phyloP scores from a whole-genome alignment of 2,888 invertebrate genomes.

The Carpatolechia fugitivella region DNA sequence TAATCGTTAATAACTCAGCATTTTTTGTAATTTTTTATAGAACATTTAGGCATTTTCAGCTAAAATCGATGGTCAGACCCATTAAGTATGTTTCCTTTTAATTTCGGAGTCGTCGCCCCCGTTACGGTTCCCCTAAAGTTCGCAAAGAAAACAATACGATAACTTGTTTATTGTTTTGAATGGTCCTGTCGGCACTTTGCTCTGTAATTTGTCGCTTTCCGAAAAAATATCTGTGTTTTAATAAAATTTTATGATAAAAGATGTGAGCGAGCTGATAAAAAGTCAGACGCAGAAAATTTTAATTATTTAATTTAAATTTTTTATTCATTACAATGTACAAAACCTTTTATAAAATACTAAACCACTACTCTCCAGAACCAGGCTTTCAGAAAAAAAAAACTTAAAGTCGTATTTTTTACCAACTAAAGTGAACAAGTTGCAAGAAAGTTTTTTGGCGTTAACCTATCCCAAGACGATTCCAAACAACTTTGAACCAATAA shows the following conservation, averaged over 20 bases:
- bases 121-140: slow-evolving; percentile 3
- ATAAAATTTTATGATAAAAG: no score
- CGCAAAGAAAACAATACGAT: slow-evolving; percentile 6
- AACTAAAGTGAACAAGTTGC: neutral
- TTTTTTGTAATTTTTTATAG: no score
- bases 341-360: no score
- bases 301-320: no score
- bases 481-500: neutral
- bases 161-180: slow-evolving; percentile 13
- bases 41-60: no score
- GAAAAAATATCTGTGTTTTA: neutral
- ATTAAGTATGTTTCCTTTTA: slow-evolving; percentile 10
- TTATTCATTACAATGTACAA: no score
- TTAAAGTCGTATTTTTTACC: neutral
- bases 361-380: no score
- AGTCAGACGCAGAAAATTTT: no score
- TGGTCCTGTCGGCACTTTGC: neutral
- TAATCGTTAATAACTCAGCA: no score
- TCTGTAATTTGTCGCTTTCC: neutral
- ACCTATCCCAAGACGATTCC: slow-evolving; percentile 3
- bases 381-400: no score
- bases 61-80: no score
- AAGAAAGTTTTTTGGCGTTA: neutral
- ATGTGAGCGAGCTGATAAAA: no score
- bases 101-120: slow-evolving; percentile 1